Percentiles rank a stretch among this genome's conserved stretches.
phyloP scores from a whole-genome alignment of 2,797 vertebrate genomes.

The Spinibarbus caldwelli region DNA sequence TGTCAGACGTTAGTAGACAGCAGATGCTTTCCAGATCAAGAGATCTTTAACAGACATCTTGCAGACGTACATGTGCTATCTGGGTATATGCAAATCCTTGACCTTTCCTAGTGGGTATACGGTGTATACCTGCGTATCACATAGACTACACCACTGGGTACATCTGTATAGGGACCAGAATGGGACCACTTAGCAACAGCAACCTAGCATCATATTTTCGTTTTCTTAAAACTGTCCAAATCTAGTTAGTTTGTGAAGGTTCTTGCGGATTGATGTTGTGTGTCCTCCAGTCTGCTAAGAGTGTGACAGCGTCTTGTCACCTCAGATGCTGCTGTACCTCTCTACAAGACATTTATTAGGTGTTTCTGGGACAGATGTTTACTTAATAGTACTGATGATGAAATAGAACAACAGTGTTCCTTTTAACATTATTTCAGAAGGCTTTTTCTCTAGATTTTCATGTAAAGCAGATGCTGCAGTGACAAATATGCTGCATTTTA shows the following conservation, averaged over 20 bases:
- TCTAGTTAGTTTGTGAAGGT: background rate
- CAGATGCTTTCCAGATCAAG: too few species aligned
- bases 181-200: background rate
- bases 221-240: background rate
- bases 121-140: too few species aligned
- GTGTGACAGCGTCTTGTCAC: background rate
- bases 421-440: background rate
- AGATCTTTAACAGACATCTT: too few species aligned
- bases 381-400: background rate
- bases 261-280: background rate
- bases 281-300: background rate
- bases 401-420: background rate
- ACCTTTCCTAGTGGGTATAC: too few species aligned
- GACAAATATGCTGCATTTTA: background rate
- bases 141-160: too few species aligned
- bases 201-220: background rate
- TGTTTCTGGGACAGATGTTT: background rate
- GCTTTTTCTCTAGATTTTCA: background rate
- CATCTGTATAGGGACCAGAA: background rate
- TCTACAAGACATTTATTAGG: background rate
- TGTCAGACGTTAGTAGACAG: too few species aligned
- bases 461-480: background rate
- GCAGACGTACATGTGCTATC: too few species aligned
- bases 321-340: background rate
- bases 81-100: too few species aligned